These are phyloP conservation scores for Acromyrmex heyeri DNA, from an alignment of 1,140 invertebrate genomes.

Conservation along the genomic window DNA sequence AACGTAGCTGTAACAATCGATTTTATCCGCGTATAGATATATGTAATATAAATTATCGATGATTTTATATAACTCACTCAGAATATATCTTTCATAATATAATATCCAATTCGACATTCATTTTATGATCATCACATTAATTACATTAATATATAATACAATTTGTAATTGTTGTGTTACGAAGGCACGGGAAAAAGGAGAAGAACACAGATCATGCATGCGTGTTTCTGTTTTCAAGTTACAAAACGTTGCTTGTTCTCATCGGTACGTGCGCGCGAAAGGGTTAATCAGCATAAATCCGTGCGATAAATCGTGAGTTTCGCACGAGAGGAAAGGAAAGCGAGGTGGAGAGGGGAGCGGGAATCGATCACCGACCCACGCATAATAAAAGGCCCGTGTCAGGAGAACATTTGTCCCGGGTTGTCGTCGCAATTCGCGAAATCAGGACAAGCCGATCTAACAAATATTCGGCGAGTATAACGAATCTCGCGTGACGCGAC, in stretches of 20 bases:
- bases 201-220: not conserved
- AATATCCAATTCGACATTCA: conserved; percentile 9
- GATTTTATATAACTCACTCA: not conserved
- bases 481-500: conserved; percentile 72
- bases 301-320: conserved; percentile 41
- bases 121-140: conserved; percentile 11
- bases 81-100: conserved; percentile 6
- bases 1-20: not conserved
- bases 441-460: conserved; percentile 64
- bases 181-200: not conserved
- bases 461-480: conserved; percentile 64
- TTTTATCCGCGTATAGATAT: not conserved
- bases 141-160: conserved; percentile 31
- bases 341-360: not conserved
- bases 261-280: not conserved
- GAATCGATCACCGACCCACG: conserved; percentile 56
- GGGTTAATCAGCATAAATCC: conserved; percentile 58
- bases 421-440: conserved; percentile 40
- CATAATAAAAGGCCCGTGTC: conserved; percentile 25
- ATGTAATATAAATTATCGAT: not conserved
- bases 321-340: conserved; percentile 14
- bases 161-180: not conserved
- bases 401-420: conserved; percentile 39
- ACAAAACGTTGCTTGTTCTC: conserved; percentile 27
- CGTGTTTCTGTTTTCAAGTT: conserved; percentile 2